These are phyloP conservation scores for Agriopis leucophaearia DNA, from an alignment of 2,888 invertebrate species.

Conservation along the genomic window DNA sequence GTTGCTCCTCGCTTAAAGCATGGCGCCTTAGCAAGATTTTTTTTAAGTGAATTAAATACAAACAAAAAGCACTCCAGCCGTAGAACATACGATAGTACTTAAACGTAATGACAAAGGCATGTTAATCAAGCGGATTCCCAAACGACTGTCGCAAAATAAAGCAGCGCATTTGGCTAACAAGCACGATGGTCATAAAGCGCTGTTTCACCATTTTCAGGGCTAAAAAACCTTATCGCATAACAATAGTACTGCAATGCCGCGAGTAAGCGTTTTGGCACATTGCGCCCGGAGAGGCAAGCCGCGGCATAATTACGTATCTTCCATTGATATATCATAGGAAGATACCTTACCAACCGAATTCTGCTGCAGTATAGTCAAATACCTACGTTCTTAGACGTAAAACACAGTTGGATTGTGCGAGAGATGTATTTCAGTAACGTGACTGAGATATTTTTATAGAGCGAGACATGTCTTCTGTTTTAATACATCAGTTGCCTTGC, in stretches of 20 bases:
- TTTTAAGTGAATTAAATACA: conserved; percentile 12
- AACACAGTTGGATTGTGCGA: too few species aligned
- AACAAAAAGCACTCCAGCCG: conserved; percentile 7
- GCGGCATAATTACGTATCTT: conserved; percentile 78
- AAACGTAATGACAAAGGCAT: conserved; percentile 28
- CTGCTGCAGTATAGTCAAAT: not conserved
- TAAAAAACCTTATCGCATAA: conserved; percentile 49
- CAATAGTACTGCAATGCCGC: conserved; percentile 70
- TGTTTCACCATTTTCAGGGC: conserved; percentile 40
- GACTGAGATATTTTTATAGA: too few species aligned
- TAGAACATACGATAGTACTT: conserved; percentile 5
- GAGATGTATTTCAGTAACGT: too few species aligned
- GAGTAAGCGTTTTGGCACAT: conserved; percentile 85
- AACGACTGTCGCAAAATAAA: conserved; percentile 35
- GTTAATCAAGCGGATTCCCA: conserved; percentile 40
- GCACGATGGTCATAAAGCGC: conserved; percentile 44
- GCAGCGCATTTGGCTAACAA: conserved; percentile 45
- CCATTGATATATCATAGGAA: conserved; percentile 23
- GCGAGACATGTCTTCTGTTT: conserved; percentile 5
- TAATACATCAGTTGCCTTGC: conserved; percentile 14
- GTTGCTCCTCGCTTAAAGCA: not conserved
- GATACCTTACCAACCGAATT: not conserved
- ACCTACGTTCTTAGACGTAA: not conserved
- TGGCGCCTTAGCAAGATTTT: not conserved
- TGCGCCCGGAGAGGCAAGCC: conserved; percentile 74